phyloP scores from a whole-genome alignment of 2,888 invertebrate genomes.

The Deroplatys truncata region DNA sequence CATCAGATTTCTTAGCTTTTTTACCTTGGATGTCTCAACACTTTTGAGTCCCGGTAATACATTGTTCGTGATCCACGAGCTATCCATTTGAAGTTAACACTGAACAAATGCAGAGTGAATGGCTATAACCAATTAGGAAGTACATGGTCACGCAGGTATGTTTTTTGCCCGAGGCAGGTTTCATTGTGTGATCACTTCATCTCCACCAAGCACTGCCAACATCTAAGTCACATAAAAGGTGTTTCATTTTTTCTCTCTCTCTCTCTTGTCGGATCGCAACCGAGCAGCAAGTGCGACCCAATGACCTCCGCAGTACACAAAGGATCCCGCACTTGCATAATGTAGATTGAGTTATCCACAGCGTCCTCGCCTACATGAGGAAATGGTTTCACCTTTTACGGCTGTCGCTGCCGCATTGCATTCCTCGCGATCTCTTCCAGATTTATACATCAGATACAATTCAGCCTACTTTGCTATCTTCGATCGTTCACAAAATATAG shows the following conservation, averaged over 20 bases:
- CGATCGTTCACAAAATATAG: no score
- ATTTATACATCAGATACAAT: neutral
- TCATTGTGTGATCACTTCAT: neutral
- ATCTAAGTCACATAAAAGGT: neutral
- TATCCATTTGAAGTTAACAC: no score
- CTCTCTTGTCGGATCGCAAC: no score
- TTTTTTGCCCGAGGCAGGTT: neutral
- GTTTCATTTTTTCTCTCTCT: neutral
- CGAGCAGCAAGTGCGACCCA: neutral
- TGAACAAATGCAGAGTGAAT: neutral
- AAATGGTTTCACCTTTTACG: neutral
- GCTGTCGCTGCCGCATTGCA: neutral
- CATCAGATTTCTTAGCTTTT: no score
- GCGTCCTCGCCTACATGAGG: neutral
- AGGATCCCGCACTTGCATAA: neutral
- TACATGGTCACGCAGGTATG: neutral
- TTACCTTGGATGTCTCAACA: no score
- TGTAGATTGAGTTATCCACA: neutral
- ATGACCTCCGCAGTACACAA: neutral
- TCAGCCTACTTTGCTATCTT: neutral
- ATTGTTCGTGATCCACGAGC: neutral
- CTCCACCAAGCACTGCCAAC: neutral
- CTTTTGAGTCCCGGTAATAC: no score
- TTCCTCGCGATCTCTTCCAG: neutral
- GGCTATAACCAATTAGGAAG: neutral